phyloP scores from a whole-genome alignment of 2,888 invertebrate species.

The Xylota segnis region DNA sequence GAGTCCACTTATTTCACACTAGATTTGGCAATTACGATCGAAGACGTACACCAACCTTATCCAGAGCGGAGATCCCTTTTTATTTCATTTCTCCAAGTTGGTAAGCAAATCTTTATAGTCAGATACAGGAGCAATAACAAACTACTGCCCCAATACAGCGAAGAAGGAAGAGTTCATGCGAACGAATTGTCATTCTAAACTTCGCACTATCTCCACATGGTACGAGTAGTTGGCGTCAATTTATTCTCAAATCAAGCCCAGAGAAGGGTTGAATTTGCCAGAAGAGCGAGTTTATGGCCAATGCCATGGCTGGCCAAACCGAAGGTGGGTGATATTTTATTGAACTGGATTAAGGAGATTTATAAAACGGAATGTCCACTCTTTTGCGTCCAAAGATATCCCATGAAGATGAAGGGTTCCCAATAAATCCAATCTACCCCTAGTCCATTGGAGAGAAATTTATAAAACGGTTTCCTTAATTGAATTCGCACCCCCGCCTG shows the following conservation, averaged over 20 bases:
- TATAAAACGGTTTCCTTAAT: constrained; percentile 63
- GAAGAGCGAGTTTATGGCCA: constrained; percentile 52
- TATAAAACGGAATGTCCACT: constrained; percentile 70
- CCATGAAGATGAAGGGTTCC: constrained; percentile 63
- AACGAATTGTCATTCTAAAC: constrained; percentile 68
- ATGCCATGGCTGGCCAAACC: constrained; percentile 24
- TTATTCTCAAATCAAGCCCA: constrained; percentile 54
- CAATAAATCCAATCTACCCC: constrained; percentile 47
- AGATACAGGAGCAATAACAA: constrained; percentile 44
- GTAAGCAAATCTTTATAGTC: constrained; percentile 69
- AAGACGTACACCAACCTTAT: constrained; percentile 37
- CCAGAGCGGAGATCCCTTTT: constrained; percentile 24
- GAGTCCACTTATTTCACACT: constrained; percentile 74
- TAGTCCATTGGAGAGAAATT: constrained; percentile 34
- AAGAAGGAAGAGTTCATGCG: constrained; percentile 51
- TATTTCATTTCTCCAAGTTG: constrained; percentile 27
- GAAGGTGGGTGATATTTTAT: constrained; percentile 69
- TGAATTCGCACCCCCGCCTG: constrained; percentile 41
- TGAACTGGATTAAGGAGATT: constrained; percentile 73
- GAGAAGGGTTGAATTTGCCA: constrained; percentile 63
- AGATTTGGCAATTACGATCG: constrained; percentile 74
- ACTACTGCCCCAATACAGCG: constrained; percentile 30
- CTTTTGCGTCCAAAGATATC: constrained; percentile 49
- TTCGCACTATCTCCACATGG: constrained; percentile 57
- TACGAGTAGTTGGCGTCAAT: constrained; percentile 64